Evolutionary conservation across 2,888 invertebrate species (phyloP).

Genomic region (Drosophila prostipennis): DNA sequence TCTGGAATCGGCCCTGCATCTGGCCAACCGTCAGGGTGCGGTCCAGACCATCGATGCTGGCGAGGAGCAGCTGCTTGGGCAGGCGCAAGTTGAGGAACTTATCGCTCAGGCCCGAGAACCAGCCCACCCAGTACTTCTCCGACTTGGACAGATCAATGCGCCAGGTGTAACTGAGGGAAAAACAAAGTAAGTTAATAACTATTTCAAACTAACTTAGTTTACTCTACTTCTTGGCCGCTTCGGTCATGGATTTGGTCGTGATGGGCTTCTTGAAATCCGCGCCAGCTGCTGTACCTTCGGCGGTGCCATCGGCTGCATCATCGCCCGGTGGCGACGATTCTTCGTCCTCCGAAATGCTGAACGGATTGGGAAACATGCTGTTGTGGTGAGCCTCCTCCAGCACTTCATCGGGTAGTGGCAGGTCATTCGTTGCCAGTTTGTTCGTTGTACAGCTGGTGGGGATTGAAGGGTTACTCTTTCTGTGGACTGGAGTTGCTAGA

Average conservation of each 20-base stretch:
- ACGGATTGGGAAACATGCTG: slow-evolving; percentile 81
- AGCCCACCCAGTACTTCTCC: slow-evolving; percentile 96
- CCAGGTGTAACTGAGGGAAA: slow-evolving; percentile 90
- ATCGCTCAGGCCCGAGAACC: slow-evolving; percentile 96
- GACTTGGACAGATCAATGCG: slow-evolving; percentile 96
- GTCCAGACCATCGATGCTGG: slow-evolving; percentile 97
- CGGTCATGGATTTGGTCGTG: slow-evolving; percentile 63
- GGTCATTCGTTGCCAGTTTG: slow-evolving; percentile 89
- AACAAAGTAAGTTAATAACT: neutral
- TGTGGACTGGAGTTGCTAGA: neutral
- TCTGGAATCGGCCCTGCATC: slow-evolving; percentile 99
- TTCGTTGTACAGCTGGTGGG: slow-evolving; percentile 87
- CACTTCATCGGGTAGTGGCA: slow-evolving; percentile 84
- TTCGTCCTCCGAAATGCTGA: slow-evolving; percentile 84
- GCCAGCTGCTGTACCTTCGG: slow-evolving; percentile 37
- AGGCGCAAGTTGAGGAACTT: slow-evolving; percentile 89
- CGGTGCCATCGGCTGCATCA: slow-evolving; percentile 54
- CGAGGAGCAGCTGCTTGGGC: slow-evolving; percentile 91
- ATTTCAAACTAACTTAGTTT: neutral
- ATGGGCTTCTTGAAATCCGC: slow-evolving; percentile 81
- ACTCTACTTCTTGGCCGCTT: slow-evolving; percentile 78
- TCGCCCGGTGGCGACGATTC: slow-evolving; percentile 77
- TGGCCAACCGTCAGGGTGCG: slow-evolving; percentile 98
- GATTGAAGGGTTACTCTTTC: neutral
- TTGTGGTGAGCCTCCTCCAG: slow-evolving; percentile 70